These are phyloP conservation scores for Triops cancriformis DNA, from an alignment of 1,140 invertebrate species.

Conservation along the genomic window DNA sequence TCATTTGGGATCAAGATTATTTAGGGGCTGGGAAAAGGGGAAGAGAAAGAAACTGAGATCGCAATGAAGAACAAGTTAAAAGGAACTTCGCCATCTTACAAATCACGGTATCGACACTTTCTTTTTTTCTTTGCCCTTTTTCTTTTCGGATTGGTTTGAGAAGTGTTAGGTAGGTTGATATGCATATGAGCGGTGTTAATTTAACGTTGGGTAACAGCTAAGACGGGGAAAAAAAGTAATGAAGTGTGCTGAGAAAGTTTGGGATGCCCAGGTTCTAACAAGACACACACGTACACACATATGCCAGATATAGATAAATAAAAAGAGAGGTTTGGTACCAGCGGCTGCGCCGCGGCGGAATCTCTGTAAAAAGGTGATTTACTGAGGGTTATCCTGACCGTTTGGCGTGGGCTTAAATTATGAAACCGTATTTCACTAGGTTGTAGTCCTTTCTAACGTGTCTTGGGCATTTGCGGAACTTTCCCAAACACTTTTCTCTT, in stretches of 20 bases:
- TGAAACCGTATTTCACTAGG: slow-evolving; percentile 1
- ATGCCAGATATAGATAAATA: background rate
- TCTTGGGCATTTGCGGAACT: background rate
- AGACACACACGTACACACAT: background rate
- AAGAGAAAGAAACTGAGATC: background rate
- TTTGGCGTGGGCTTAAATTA: slow-evolving; percentile 10
- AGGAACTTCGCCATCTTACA: background rate
- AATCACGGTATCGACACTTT: slow-evolving; percentile 5
- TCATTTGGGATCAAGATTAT: background rate
- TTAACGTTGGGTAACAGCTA: background rate
- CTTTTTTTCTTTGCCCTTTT: background rate
- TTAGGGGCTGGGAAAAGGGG: background rate
- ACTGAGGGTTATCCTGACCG: slow-evolving; percentile 8
- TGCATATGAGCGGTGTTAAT: background rate
- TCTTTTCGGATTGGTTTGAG: background rate
- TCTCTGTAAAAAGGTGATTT: background rate
- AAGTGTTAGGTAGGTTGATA: background rate
- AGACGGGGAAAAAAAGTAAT: background rate
- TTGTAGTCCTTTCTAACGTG: background rate
- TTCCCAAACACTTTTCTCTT: background rate
- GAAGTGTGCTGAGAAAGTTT: background rate
- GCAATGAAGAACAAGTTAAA: background rate
- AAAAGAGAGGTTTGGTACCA: background rate
- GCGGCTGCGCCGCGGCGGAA: background rate
- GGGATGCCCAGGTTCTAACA: background rate